A percentile compares a stretch with the other conserved stretches of the same genome.
Evolutionary conservation across 2,888 invertebrate genomes (phyloP).

Genomic region (Lycia hirtaria): DNA sequence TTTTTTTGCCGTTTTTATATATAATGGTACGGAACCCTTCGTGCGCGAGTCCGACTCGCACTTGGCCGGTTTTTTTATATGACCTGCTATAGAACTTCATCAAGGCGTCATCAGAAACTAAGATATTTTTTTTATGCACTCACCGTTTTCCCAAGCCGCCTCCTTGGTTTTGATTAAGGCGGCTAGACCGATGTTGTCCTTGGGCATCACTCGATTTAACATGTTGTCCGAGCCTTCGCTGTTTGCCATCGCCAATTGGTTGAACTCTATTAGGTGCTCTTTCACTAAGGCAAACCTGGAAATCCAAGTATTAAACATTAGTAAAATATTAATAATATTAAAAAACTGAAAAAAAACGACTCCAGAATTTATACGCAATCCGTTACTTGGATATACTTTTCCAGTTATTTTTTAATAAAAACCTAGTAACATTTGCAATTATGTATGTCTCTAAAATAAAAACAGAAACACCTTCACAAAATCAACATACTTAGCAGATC

Average conservation of each 20-base stretch:
- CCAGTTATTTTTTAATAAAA: background rate
- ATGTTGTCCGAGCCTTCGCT: slow-evolving; percentile 99
- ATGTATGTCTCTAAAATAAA: no score
- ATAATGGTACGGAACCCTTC: no score
- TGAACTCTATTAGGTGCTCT: slow-evolving; percentile 99
- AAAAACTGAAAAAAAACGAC: background rate
- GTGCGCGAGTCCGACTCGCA: no score
- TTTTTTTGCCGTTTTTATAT: no score
- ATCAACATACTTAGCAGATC: slow-evolving; percentile 92
- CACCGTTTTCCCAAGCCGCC: slow-evolving; percentile 96
- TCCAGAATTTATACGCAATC: background rate
- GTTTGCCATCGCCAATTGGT: slow-evolving; percentile 99
- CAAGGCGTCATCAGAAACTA: no score
- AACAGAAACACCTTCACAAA: background rate
- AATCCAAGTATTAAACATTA: slow-evolving; percentile 25
- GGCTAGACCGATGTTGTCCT: slow-evolving; percentile 99
- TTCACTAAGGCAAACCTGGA: slow-evolving; percentile 96
- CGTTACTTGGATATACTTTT: no score
- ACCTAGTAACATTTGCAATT: no score
- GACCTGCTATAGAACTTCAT: no score
- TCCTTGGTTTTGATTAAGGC: slow-evolving; percentile 98
- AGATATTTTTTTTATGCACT: slow-evolving; percentile 33
- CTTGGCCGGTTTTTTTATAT: no score
- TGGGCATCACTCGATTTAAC: slow-evolving; percentile 99
- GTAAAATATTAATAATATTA: background rate